These are phyloP conservation scores for Caenorhabditis tropicalis DNA, from an alignment of 1,140 invertebrate species.

Conservation along the genomic window DNA sequence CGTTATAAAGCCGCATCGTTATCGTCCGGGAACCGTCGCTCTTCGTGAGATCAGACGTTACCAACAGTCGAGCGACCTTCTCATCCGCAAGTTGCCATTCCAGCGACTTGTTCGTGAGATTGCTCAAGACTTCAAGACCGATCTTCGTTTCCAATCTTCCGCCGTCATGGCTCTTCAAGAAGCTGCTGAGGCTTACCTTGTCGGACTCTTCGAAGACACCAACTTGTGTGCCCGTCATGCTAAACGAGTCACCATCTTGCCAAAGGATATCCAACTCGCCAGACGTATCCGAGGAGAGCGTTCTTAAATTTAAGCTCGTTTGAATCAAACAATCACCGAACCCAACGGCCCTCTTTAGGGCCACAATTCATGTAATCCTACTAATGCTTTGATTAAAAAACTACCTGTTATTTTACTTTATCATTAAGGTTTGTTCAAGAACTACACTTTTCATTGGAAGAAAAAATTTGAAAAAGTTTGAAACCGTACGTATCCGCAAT, in stretches of 20 bases:
- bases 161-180: too few relatives aligned
- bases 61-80: neutral
- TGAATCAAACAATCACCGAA: neutral
- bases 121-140: slow-evolving; percentile 64
- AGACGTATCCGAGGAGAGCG: neutral
- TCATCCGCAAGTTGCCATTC: neutral
- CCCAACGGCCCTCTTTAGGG: slow-evolving; percentile 63
- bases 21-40: too few relatives aligned
- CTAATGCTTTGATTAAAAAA: neutral
- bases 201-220: neutral
- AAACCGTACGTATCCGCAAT: too few relatives aligned
- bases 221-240: neutral
- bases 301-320: too few relatives aligned
- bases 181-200: neutral
- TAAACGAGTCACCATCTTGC: neutral
- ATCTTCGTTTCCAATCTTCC: too few relatives aligned
- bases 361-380: slow-evolving; percentile 34
- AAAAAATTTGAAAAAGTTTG: too few relatives aligned
- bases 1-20: neutral
- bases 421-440: too few relatives aligned
- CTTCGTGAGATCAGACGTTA: neutral
- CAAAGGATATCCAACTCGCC: neutral
- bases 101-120: slow-evolving; percentile 77
- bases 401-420: too few relatives aligned
- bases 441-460: too few relatives aligned